Percentiles rank a stretch among this genome's conserved stretches.
These are phyloP conservation scores for Isichthys henryi DNA, from an alignment of 2,113 vertebrate species.

Conservation along the genomic window DNA sequence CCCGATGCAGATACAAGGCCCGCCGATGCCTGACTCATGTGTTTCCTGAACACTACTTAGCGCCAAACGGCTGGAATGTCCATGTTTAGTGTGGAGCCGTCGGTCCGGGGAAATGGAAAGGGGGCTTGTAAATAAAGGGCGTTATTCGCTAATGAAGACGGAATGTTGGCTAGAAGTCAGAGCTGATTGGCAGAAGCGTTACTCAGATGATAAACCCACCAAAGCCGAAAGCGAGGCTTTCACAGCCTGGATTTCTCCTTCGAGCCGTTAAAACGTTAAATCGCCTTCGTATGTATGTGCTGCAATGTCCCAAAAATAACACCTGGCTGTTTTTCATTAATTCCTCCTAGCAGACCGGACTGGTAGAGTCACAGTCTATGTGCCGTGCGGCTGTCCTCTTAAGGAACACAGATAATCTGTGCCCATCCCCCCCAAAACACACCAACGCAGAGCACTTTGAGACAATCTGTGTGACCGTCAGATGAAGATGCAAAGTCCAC, in stretches of 20 bases:
- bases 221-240: background rate
- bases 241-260: background rate
- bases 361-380: background rate
- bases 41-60: constrained; percentile 10
- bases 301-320: background rate
- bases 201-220: background rate
- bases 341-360: background rate
- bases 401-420: background rate
- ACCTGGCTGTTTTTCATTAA: background rate
- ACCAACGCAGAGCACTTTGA: background rate
- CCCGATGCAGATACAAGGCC: background rate
- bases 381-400: background rate
- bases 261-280: background rate
- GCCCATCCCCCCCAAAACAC: background rate
- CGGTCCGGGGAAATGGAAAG: background rate
- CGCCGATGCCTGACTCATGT: constrained; percentile 12
- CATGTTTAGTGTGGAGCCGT: background rate
- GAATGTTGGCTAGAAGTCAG: background rate
- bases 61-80: background rate
- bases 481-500: background rate
- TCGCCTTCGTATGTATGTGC: background rate
- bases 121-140: background rate
- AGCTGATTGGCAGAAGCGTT: background rate
- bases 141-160: background rate
- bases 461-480: background rate